Conservation (phyloP, 2,888 invertebrate genomes). For the Rapana venosa region DNA sequence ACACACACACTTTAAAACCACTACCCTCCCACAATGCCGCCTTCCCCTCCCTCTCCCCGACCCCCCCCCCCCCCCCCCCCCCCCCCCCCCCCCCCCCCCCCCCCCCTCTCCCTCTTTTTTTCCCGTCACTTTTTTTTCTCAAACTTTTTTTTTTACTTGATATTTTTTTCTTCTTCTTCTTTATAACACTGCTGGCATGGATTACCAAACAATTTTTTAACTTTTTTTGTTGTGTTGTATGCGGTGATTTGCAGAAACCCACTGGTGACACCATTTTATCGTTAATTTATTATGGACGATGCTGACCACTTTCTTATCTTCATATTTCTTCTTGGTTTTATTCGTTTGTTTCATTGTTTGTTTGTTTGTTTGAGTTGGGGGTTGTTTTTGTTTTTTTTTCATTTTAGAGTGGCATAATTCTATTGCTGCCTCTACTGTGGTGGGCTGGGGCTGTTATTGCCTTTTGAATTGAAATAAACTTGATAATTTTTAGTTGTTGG, state of each 20-base stretch:
- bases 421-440: not conserved
- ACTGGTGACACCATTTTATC: not conserved
- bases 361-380: not conserved
- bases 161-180: not conserved
- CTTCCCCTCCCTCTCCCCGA: not conserved
- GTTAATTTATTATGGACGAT: not conserved
- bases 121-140: not conserved
- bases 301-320: not conserved
- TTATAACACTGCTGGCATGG: no score
- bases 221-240: no score
- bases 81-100: not conserved
- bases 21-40: no score
- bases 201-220: no score
- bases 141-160: not conserved
- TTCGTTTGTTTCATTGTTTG: not conserved
- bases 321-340: not conserved
- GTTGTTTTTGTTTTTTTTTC: not conserved
- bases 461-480: slow-evolving; percentile 31
- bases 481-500: slow-evolving; percentile 28
- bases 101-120: not conserved
- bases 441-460: slow-evolving; percentile 24
- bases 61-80: not conserved
- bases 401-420: not conserved
- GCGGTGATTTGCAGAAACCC: no score
- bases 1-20: not conserved